Evolutionary conservation across 2,113 vertebrate species (phyloP).

Genomic region (Gobio gobio): DNA sequence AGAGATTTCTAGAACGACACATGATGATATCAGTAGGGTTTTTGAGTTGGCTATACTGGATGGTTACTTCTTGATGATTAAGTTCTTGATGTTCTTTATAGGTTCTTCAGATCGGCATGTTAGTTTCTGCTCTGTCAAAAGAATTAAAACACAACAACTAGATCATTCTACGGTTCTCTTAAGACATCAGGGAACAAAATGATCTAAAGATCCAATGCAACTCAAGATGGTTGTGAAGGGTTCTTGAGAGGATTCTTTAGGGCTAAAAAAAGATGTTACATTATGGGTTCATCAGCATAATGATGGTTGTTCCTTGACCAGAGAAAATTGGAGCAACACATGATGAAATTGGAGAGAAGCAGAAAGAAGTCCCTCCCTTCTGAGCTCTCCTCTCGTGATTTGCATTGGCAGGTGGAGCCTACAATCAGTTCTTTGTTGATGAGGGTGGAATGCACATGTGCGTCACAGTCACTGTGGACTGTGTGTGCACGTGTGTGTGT

Average conservation of each 20-base stretch:
- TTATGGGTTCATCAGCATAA: not conserved
- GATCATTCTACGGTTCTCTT: not conserved
- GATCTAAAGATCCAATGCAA: not conserved
- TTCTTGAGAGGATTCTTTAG: not conserved
- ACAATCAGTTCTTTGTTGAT: conserved; percentile 76
- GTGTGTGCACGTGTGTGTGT: conserved; percentile 46
- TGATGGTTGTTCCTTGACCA: conserved; percentile 3
- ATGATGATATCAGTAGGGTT: not conserved
- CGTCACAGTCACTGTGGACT: conserved; percentile 58
- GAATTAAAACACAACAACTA: not conserved
- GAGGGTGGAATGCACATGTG: conserved; percentile 70
- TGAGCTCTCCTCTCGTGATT: conserved; percentile 66
- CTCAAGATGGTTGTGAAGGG: not conserved
- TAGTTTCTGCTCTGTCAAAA: not conserved
- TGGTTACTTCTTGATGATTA: not conserved
- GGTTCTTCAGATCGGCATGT: not conserved
- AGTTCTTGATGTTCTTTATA: not conserved
- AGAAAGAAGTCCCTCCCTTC: conserved; percentile 63
- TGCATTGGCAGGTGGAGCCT: conserved; percentile 73
- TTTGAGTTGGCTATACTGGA: not conserved
- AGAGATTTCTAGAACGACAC: not conserved
- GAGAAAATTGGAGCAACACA: conserved; percentile 4
- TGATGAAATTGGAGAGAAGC: conserved; percentile 57
- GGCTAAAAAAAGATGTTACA: not conserved
- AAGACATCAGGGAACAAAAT: not conserved